Evolutionary conservation across 2,797 vertebrate species (phyloP), one percentile per base, ranked within the genome.

Genomic region (Petrocephalus sullivani): DNA sequence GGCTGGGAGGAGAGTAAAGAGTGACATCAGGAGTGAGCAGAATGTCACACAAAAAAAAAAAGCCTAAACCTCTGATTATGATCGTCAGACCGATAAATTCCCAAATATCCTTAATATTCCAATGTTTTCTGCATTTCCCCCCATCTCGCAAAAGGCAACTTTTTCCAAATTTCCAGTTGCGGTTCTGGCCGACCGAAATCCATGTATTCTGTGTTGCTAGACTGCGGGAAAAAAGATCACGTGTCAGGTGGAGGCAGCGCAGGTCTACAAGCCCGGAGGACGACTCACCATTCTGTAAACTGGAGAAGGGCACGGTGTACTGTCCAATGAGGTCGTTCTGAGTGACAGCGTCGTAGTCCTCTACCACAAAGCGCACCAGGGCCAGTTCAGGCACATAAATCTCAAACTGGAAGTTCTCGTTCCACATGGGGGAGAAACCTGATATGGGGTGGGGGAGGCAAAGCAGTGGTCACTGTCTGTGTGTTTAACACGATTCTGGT

Each of bases 341-440:
- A 2, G 97, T 96, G 0, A 94, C 92, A 0, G 92, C 84, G 57
- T 99, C 98, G 0, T 98, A 92, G 90, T 99, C 98, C 90, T 99
- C 96, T 0, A 99, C 94, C 75, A 96, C 53, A 49, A 99, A 99
- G 61, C 98, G 96, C 61, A 99, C 94, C 0, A 99, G 71, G 0
- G 98, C 97, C 0, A 99, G 95, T 0, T 97, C 96, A 0, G 98
- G 98, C 88, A 99, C 96, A 0, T 92, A 93, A 60, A 99, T 92
- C 0, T 97, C 95, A 53, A 99, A 98, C 88, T 94, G 92, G 90
- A 99, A 97, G 87, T 93, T 96, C 12, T 95, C 94, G 0, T 99
- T 96, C 98, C 98, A 99, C 21, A 88, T 85, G 0, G 98, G 98
- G 91, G 98, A 98, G 92, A 99, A 99, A 60, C 98, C 98, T 96